Conservation (phyloP, 1,140 invertebrate genomes). For the Drosophila guanche region DNA sequence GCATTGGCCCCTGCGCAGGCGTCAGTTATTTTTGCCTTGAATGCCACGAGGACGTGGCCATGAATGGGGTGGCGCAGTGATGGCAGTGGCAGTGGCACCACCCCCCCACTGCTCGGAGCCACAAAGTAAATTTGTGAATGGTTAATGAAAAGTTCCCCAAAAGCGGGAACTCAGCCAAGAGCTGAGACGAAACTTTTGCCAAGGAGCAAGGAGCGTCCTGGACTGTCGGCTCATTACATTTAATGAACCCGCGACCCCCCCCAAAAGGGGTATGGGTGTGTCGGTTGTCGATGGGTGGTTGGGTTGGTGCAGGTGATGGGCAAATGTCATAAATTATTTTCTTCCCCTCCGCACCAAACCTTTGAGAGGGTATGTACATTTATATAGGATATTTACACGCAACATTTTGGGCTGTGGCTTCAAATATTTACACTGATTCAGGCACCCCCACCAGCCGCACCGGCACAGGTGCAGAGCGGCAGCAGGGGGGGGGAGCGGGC, state of each 20-base stretch:
- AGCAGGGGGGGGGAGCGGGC: neutral
- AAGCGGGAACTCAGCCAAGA: conserved; percentile 9
- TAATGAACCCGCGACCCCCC: conserved; percentile 61
- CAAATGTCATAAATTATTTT: conserved; percentile 74
- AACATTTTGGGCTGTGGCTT: conserved; percentile 75
- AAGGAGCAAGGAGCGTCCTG: conserved; percentile 14
- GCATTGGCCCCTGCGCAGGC: conserved; percentile 52
- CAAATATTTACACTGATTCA: conserved; percentile 80
- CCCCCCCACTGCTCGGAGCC: conserved; percentile 25
- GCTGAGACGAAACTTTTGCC: conserved; percentile 6
- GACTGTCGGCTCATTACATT: conserved; percentile 70
- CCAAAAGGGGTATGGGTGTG: neutral
- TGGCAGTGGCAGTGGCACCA: too few relatives aligned
- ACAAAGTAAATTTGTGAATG: conserved; percentile 81
- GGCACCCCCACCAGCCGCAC: neutral
- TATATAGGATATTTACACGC: conserved; percentile 79
- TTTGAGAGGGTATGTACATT: conserved; percentile 49
- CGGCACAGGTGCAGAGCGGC: conserved; percentile 32
- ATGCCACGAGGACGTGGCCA: conserved; percentile 60
- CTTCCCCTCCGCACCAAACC: neutral
- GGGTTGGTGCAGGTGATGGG: conserved; percentile 44
- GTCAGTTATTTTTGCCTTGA: conserved; percentile 52
- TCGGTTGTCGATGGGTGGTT: too few relatives aligned
- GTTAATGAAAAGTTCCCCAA: conserved; percentile 75
- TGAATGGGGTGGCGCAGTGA: neutral